Evolutionary conservation across 2,888 invertebrate genomes (phyloP).

Genomic region (Dione juno): DNA sequence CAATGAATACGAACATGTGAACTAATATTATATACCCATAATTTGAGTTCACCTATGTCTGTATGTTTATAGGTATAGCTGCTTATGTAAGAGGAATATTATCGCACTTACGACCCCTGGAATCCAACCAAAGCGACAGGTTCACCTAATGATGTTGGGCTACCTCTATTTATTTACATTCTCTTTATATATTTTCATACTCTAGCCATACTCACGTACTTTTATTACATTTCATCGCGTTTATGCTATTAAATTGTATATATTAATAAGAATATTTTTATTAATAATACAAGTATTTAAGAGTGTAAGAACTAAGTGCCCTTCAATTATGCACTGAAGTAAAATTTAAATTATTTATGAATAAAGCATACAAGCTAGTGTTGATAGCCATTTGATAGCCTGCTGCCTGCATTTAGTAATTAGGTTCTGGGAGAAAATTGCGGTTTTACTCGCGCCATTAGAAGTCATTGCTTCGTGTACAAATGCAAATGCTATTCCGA

Average conservation of each 20-base stretch:
- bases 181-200: background rate
- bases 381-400: constrained; percentile 27
- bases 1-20: background rate
- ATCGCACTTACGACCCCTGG: constrained; percentile 12
- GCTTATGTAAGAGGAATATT: background rate
- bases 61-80: background rate
- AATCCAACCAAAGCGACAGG: constrained; percentile 13
- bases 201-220: too few species aligned
- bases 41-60: background rate
- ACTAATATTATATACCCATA: constrained; percentile 24
- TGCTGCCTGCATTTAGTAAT: constrained; percentile 36
- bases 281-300: background rate
- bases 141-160: constrained; percentile 14
- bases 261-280: too few species aligned
- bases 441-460: constrained; percentile 27
- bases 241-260: too few species aligned
- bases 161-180: constrained; percentile 8
- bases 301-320: background rate
- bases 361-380: constrained; percentile 27
- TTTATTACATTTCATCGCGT: too few species aligned
- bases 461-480: constrained; percentile 19
- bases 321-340: background rate
- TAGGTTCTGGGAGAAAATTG: constrained; percentile 31
- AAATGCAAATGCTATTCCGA: constrained; percentile 8
- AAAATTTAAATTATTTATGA: constrained; percentile 27